A percentile compares a stretch with the other conserved stretches of the same genome.
Conservation (phyloP, 2,888 invertebrate genomes). For the Plagiodera versicolora region DNA sequence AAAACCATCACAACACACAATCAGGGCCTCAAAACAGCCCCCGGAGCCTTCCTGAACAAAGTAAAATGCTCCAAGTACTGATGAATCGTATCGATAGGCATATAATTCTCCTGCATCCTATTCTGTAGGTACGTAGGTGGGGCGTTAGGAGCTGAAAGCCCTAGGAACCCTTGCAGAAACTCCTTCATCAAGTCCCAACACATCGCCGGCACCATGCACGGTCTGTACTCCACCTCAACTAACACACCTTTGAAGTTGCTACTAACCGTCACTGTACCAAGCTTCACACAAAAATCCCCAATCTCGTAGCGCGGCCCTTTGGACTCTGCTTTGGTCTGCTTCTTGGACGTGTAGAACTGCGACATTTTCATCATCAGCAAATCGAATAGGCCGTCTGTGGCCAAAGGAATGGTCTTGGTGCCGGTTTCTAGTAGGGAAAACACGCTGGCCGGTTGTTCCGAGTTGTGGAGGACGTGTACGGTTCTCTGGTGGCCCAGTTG, state of each 20-base stretch:
- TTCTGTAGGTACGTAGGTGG: constrained; percentile 74
- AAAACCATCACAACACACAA: neutral
- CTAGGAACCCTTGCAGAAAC: constrained; percentile 88
- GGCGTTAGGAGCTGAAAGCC: constrained; percentile 71
- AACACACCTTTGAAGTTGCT: constrained; percentile 92
- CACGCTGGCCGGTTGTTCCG: constrained; percentile 92
- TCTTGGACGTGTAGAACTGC: constrained; percentile 85
- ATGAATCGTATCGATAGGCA: constrained; percentile 89
- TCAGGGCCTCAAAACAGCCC: constrained; percentile 56
- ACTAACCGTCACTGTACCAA: constrained; percentile 90
- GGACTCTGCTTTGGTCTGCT: constrained; percentile 81
- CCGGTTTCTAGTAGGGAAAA: constrained; percentile 90
- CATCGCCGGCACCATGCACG: constrained; percentile 83
- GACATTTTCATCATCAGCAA: constrained; percentile 87
- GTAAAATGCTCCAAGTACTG: constrained; percentile 95
- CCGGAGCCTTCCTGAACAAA: constrained; percentile 79
- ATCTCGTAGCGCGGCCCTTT: constrained; percentile 86
- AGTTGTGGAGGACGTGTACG: constrained; percentile 92
- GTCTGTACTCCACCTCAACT: constrained; percentile 91
- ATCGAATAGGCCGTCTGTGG: constrained; percentile 90
- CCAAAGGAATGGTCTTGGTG: constrained; percentile 81
- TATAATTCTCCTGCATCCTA: constrained; percentile 82
- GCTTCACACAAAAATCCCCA: constrained; percentile 90
- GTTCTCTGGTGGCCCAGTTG: constrained; percentile 77
- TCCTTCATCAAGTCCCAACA: constrained; percentile 93